Base-by-base conservation (phyloP, 2,797 vertebrate genomes). In the Neomorphus geoffroyi region DNA sequence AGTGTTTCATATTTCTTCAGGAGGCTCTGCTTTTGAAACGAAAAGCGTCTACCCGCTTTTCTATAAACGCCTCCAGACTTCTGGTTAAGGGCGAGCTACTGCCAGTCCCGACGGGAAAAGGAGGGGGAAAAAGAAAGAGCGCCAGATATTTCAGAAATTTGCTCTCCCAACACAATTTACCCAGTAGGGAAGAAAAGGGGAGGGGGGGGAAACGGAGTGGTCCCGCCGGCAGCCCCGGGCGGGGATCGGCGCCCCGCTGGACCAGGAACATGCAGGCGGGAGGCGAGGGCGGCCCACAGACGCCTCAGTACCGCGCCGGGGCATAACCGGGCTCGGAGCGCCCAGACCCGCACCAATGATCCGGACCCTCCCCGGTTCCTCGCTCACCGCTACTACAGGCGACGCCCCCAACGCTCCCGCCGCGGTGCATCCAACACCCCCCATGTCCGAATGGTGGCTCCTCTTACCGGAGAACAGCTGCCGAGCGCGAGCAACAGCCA, bases 141-240 rank as follows among this genome's bases (percentile, higher is more conserved):
- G 51, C 45, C 57, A 85, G 95, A 78, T 67, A 96, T 95, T 95
- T 86, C 80, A 95, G 86, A 93, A 96, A 94, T 96, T 75, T 94
- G 82, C 86, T 66, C 65, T 93, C 91, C 86, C 70, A 94, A 71
- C 91, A 96, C 66, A 93, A 96, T 86, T 67, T 83, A 61, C 32
- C 7, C 53, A 3, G 48, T 9, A 41, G 43, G 73, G 48, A 60
- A 9, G 6, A 4, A 23, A 10, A 24, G 24, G 24, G 10, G 7
- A 43, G 17, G 43, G 43, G 43, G 43, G 43, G 43, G 43, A 54
- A 8, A 19, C 12, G 22, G 6, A 5, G 43, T n/a, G 43, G 18
- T 18, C 43, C 13, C 43, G 43, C 43, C 43, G 43, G 6, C 43
- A 11, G 43, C n/a, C 43, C 85, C 21, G 60, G 57, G 81, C 54